Conservation (phyloP, 2,888 invertebrate species). For the Cacoxenus indagator region DNA sequence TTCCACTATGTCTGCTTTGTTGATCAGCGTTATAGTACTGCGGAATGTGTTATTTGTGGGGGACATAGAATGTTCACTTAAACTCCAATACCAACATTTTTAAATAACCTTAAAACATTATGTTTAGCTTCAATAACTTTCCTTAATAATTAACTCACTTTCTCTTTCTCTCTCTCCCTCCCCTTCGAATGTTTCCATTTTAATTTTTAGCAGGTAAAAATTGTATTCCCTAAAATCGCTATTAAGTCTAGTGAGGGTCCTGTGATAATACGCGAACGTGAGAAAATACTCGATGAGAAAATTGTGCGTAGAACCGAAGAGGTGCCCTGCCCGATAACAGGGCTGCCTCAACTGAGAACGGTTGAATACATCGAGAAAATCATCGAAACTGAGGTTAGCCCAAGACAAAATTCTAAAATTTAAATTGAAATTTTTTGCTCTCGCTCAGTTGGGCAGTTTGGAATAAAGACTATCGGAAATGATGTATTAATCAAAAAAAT, state of each 20-base stretch:
- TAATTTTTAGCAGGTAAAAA: slow-evolving; percentile 58
- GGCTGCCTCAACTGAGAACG: slow-evolving; percentile 88
- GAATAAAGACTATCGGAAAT: neutral
- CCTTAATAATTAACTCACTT: neutral
- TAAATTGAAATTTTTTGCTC: slow-evolving; percentile 30
- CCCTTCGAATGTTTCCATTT: slow-evolving; percentile 20
- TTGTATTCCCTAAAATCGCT: slow-evolving; percentile 86
- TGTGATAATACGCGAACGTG: slow-evolving; percentile 88
- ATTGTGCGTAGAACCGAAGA: slow-evolving; percentile 89
- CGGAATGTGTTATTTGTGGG: neutral
- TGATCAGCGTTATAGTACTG: too few relatives aligned
- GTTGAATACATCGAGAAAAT: slow-evolving; percentile 95
- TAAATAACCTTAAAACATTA: neutral
- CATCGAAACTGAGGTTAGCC: slow-evolving; percentile 92
- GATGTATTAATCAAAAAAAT: too few relatives aligned
- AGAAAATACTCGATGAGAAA: slow-evolving; percentile 90
- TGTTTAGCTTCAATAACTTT: neutral
- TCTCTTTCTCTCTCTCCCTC: neutral
- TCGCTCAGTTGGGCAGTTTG: neutral
- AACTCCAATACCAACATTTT: neutral
- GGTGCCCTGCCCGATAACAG: slow-evolving; percentile 87
- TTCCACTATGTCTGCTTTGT: too few relatives aligned
- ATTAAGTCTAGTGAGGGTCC: slow-evolving; percentile 88
- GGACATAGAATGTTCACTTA: neutral
- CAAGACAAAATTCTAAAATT: slow-evolving; percentile 34